Evolutionary conservation across 2,113 vertebrate genomes (phyloP).

Genomic region (Hippocampus mohnikei): DNA sequence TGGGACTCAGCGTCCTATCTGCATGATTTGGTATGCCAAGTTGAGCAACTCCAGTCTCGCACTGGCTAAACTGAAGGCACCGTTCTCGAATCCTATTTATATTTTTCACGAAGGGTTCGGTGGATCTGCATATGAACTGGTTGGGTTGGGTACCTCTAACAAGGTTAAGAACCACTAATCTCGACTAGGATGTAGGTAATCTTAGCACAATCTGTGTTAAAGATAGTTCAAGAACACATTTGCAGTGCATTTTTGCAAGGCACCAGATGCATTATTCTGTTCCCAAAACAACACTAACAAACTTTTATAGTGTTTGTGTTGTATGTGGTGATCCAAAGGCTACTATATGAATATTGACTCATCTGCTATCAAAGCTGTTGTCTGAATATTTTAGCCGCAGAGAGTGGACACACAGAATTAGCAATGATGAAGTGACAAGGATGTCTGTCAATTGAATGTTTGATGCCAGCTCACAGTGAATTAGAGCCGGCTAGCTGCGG

Average conservation of each 20-base stretch:
- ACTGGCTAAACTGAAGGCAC: no score
- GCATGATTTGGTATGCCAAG: no score
- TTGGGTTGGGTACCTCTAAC: no score
- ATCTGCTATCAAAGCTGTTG: conserved; percentile 44
- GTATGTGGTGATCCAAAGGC: conserved; percentile 20
- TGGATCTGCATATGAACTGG: no score
- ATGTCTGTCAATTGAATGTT: conserved; percentile 56
- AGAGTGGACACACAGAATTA: conserved; percentile 45
- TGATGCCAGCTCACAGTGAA: conserved; percentile 46
- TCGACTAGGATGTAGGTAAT: neutral
- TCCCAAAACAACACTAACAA: conserved; percentile 12
- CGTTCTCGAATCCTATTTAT: no score
- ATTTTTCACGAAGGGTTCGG: no score
- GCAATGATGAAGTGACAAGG: conserved; percentile 48
- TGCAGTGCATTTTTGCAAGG: neutral
- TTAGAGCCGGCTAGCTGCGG: conserved; percentile 28
- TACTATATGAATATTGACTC: conserved; percentile 17
- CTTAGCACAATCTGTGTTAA: no score
- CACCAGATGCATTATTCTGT: neutral
- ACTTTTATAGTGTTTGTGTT: conserved; percentile 10
- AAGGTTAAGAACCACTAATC: no score
- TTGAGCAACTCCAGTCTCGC: no score
- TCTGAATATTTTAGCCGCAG: conserved; percentile 30
- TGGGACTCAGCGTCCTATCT: no score
- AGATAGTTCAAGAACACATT: neutral